Base-by-base conservation (phyloP, 30 jellyfish, hydroid and myxozoan genomes). In the Hydractinia echinata region DNA sequence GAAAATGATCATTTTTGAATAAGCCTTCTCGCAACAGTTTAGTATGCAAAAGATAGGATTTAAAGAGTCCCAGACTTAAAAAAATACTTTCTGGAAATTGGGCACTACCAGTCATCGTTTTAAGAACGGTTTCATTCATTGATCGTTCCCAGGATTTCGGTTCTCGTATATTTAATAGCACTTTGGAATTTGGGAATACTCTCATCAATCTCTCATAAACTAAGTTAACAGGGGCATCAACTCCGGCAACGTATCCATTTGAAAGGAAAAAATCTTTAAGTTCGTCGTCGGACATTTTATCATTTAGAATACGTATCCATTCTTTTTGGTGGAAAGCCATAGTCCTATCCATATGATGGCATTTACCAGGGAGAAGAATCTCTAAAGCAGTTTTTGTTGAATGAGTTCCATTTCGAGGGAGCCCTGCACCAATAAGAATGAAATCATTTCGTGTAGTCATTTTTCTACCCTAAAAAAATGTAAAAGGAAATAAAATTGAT, bases 331-430 rank as follows among this genome's bases (percentile, higher is more conserved):
- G 18, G 44, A 30, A 30, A 6, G 9, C 7, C 10, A 64, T n/a
- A 6, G 74, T 64, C 39, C 39, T 4, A 7, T n/a, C 8, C 74
- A 64, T 64, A 64, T 64, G 74, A 64, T 64, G 16, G 4, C 74
- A 64, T 13, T 13, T 64, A n/a, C 74, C 74, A 13, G 74, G 74
- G 10, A 64, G 18, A n/a, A 64, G 39, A 13, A 64, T 64, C 16
- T 64, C 74, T 64, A 51, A 44, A 6, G 74, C 74, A 6, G 74
- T 51, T 64, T 64, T 64, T 64, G 39, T n/a, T 8, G 74, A 64
- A 44, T n/a, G 19, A n/a, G 74, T 64, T 64, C 74, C 74, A 7
- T 44, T 64, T 64, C 74, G 19, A n/a, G 74, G 74, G 19, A 64
- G 39, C 10, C 74, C 74, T n/a, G 39, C 74, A 64, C 74, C 74